phyloP scores from a whole-genome alignment of 2,113 vertebrate species.

The Sinocyclocheilus grahami region DNA sequence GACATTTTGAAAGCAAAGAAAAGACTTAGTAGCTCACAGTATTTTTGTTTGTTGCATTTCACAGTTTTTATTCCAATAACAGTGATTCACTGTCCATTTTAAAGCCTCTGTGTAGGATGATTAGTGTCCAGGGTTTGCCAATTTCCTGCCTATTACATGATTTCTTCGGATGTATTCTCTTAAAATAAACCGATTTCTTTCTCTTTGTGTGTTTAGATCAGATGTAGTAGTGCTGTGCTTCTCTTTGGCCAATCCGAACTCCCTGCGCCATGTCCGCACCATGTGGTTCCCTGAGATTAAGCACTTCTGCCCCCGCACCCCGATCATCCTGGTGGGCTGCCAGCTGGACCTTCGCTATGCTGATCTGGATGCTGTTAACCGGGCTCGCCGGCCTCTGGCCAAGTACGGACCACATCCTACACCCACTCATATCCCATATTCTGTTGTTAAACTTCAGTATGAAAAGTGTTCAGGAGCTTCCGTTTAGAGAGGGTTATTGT shows the following conservation, averaged over 20 bases:
- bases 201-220: conserved; percentile 71
- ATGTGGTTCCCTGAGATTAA: conserved; percentile 94
- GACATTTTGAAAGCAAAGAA: no score
- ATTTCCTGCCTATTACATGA: not conserved
- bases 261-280: conserved; percentile 86
- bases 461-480: not conserved
- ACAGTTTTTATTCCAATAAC: conserved; percentile 5
- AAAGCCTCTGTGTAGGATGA: not conserved
- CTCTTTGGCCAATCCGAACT: conserved; percentile 90
- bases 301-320: conserved; percentile 92
- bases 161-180: not conserved
- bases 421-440: not conserved
- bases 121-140: conserved; percentile 6
- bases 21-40: no score
- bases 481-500: not conserved
- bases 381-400: conserved; percentile 84
- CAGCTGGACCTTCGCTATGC: conserved; percentile 93
- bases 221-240: conserved; percentile 90
- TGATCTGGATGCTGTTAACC: conserved; percentile 90
- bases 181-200: not conserved
- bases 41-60: not conserved
- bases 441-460: not conserved
- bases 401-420: conserved; percentile 75
- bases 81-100: not conserved
- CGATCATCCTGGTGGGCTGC: conserved; percentile 90